Evolutionary conservation across 2,797 vertebrate species (phyloP), one percentile per base, ranked within the genome.

Genomic region (Hephaestus fuliginosus): DNA sequence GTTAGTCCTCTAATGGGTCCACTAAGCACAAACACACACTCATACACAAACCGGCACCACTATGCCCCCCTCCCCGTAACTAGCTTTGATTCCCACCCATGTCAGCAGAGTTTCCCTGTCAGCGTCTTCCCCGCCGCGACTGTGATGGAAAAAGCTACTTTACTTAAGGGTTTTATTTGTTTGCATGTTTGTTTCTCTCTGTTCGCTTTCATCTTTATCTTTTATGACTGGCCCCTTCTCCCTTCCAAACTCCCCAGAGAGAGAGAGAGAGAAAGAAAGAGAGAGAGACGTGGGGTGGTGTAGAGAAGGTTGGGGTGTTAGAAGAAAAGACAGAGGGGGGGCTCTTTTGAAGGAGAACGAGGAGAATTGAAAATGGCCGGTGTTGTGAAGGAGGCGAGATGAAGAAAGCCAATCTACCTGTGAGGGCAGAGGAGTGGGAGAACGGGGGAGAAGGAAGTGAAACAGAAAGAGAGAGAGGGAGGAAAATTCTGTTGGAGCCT

Each of bases 141-240:
- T 70, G 83, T 92, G 90, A 94, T 92, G 91, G 92, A 93, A 93
- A 93, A 92, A 92, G 90, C 92, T 91, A 86, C 93, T 93, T 95
- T 89, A 94, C 93, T 92, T 94, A 91, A 87, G 87, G 88, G 88
- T 94, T 93, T 93, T 95, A 94, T 95, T 95, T 95, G 94, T 94
- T 93, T 93, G 91, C 89, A 89, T 93, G 92, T 95, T 95, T 94
- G 90, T 94, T 95, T 94, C 87, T 93, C 89, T 82, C 87, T 76
- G 79, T 86, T 93, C 83, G 73, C 95, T 96, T 95, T 95, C 93
- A 95, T 95, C 94, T 95, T 92, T 92, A 93, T 95, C 93, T 95
- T 93, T 95, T 92, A 93, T 93, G 93, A 91, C 92, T 95, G 88
- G 84, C 93, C 93, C 88, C 77, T 94, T 93, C 92, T 92, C 91